phyloP scores from a whole-genome alignment of 2,113 vertebrate genomes.

The Campylomormyrus numenius region DNA sequence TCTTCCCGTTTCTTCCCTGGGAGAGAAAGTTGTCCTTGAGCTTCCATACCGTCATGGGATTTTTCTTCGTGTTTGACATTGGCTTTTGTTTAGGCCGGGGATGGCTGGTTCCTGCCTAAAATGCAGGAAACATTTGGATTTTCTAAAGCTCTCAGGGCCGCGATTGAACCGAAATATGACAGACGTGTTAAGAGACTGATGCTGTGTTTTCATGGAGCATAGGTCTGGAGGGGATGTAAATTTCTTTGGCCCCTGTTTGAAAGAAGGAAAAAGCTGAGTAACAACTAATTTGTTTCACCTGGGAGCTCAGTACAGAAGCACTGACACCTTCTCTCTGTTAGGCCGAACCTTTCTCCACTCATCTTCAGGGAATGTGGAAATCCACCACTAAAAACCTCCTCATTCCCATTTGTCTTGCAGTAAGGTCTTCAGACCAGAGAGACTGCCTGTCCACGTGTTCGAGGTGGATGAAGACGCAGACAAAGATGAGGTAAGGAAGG shows the following conservation, averaged over 20 bases:
- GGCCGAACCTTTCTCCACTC: background rate
- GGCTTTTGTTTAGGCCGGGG: background rate
- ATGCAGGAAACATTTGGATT: background rate
- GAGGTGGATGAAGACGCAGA: constrained; percentile 97
- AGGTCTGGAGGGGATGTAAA: background rate
- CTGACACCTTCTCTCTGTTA: background rate
- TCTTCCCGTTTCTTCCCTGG: constrained; percentile 6
- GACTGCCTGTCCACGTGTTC: constrained; percentile 84
- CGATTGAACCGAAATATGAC: background rate
- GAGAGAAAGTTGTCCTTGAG: background rate
- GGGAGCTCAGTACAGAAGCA: background rate
- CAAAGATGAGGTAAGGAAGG: constrained; percentile 81
- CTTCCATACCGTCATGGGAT: background rate
- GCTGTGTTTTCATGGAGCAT: background rate
- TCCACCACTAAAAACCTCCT: background rate
- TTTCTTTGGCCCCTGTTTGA: background rate
- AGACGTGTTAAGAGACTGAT: background rate
- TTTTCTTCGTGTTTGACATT: background rate
- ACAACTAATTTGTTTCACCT: background rate
- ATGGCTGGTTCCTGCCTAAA: background rate
- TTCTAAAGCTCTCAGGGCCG: background rate
- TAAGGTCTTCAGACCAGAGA: constrained; percentile 77
- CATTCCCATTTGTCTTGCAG: constrained; percentile 53
- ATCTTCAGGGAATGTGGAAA: background rate
- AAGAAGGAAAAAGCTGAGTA: background rate